A percentile compares a stretch with the other conserved stretches of the same genome.
Conservation (phyloP, 2,888 invertebrate species). For the Hesperia comma region DNA sequence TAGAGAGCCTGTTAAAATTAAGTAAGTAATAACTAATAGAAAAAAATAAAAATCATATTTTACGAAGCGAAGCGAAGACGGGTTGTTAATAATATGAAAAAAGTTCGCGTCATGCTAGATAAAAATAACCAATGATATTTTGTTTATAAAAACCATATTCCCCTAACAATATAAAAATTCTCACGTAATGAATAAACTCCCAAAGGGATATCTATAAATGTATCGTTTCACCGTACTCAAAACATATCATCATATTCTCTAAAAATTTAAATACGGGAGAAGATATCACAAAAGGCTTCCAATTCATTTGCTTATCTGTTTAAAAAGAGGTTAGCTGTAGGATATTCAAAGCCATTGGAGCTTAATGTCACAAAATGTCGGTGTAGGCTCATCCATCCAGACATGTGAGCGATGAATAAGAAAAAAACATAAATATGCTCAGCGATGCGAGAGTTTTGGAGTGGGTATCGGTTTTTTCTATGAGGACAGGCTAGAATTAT, state of each 20-base stretch:
- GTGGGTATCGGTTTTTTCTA: constrained; percentile 34
- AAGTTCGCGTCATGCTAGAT: too few species aligned
- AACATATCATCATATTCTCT: constrained; percentile 47
- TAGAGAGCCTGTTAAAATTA: too few species aligned
- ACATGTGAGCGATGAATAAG: constrained; percentile 63
- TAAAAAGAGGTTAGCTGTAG: constrained; percentile 69
- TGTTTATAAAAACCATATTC: neutral
- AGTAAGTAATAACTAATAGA: too few species aligned
- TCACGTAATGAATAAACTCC: constrained; percentile 6
- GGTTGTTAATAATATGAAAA: too few species aligned
- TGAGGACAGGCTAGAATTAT: constrained; percentile 19
- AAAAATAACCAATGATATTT: neutral
- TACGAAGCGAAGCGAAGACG: too few species aligned
- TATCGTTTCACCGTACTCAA: constrained; percentile 46
- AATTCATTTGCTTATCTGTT: constrained; percentile 83
- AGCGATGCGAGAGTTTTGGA: constrained; percentile 51
- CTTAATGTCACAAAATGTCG: constrained; percentile 79
- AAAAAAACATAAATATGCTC: constrained; percentile 64
- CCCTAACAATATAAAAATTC: constrained; percentile 2
- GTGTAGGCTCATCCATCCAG: constrained; percentile 66
- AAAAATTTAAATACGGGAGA: constrained; percentile 57
- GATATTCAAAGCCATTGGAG: constrained; percentile 80
- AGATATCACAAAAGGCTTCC: constrained; percentile 72
- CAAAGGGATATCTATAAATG: constrained; percentile 36
- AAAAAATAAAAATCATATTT: too few species aligned